phyloP scores from a whole-genome alignment of 2,113 vertebrate species.

The Regulus satrapa region DNA sequence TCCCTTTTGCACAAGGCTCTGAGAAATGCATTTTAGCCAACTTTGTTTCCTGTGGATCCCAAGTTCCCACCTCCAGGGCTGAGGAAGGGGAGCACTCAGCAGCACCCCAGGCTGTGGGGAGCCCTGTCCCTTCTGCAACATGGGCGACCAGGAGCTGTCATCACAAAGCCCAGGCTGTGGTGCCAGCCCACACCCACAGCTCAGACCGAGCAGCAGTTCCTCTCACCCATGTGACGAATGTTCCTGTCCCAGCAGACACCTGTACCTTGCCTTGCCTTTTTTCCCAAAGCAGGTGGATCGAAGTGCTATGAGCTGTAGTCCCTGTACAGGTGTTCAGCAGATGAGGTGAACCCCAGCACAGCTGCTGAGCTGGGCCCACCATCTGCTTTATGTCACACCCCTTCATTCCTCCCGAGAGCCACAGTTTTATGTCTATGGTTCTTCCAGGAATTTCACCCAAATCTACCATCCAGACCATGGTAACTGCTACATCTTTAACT shows the following conservation, averaged over 20 bases:
- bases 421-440: background rate
- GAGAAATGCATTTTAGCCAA: background rate
- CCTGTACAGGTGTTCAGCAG: background rate
- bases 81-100: background rate
- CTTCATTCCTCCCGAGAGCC: background rate
- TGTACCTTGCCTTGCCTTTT: background rate
- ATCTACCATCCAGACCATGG: conserved; percentile 79
- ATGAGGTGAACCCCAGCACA: background rate
- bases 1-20: background rate
- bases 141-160: background rate
- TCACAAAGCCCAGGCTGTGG: background rate
- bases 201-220: background rate
- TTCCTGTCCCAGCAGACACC: background rate
- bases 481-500: conserved; percentile 85
- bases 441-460: conserved; percentile 77
- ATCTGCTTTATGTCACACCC: background rate
- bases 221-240: background rate
- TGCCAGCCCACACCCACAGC: background rate
- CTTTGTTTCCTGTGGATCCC: background rate
- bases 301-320: background rate
- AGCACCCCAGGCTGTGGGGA: background rate
- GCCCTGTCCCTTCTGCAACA: background rate
- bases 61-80: background rate
- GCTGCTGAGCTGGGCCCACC: background rate
- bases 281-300: background rate